Evolutionary conservation across 2,113 vertebrate genomes (phyloP), one percentile per base, ranked within the genome.

Genomic region (Lepisosteus oculatus): DNA sequence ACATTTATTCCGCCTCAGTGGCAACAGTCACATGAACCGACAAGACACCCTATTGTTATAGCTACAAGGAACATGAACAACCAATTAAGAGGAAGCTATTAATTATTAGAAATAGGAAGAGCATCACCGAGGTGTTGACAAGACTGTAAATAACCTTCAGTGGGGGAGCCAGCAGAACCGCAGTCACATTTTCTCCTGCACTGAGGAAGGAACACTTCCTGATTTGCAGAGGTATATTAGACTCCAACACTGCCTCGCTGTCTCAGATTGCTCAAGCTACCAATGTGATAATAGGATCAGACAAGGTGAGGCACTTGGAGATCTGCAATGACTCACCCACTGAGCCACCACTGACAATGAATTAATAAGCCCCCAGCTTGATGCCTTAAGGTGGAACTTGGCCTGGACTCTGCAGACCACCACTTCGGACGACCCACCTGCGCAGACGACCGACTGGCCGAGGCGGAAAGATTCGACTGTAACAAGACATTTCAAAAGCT

Each of bases 251-350:
- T 64, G n/a, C 17, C 62, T 42, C 3, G 4, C 45, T 54, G 45
- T 47, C 15, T 68, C 47, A 59, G 56, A 17, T 45, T 14, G 63
- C 74, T 47, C 6, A 55, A 45, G 55, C 43, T 14, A 12, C 11
- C 43, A 57, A 65, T 57, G 63, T 70, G 69, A 71, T 75, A 75
- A 75, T 75, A 66, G 47, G 74, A 67, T 71, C 64, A 71, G 74
- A 61, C 69, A 70, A 75, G 65, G 56, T 61, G 14, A 51, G 55
- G 61, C 67, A 55, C 73, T 29, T 47, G 2, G 43, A 57, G 68
- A 44, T 13, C 43, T n/a, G 43, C 1, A 13, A 43, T 15, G 43
- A 15, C 57, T 59, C 56, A 43, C 65, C 65, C 55, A 15, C 43
- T 8, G 55, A 63, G 55, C 41, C 29, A 4, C 7, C n/a, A 14